Percentiles rank a stretch among this genome's conserved stretches.
These are phyloP conservation scores for Ploceus nigricollis DNA, from an alignment of 2,113 vertebrate species.

Conservation along the genomic window DNA sequence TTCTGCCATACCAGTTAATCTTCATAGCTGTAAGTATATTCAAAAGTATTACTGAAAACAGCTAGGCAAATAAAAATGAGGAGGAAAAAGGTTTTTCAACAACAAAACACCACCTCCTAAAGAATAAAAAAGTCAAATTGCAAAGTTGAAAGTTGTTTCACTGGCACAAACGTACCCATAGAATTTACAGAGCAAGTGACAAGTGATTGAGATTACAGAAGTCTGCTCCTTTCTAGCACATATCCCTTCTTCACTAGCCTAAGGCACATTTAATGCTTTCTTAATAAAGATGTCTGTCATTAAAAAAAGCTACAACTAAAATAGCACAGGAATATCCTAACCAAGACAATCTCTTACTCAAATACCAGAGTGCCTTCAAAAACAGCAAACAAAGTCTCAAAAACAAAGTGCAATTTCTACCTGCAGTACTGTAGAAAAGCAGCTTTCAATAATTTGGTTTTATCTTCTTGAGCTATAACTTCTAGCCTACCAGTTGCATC, in stretches of 20 bases:
- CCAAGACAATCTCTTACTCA: neutral
- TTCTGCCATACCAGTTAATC: neutral
- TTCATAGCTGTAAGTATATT: neutral
- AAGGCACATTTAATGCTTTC: neutral
- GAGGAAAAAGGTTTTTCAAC: neutral
- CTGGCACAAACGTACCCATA: neutral
- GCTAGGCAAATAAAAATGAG: neutral
- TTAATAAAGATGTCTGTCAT: neutral
- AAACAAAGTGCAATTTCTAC: constrained; percentile 62
- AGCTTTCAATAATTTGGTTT: constrained; percentile 87
- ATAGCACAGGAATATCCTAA: neutral
- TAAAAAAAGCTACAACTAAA: neutral
- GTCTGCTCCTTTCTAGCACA: neutral
- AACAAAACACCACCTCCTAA: neutral
- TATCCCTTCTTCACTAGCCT: neutral
- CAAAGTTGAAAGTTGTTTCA: neutral
- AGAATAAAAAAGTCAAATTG: neutral
- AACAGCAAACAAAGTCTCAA: neutral
- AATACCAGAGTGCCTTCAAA: neutral
- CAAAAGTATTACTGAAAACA: neutral
- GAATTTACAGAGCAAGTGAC: neutral
- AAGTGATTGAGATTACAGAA: neutral
- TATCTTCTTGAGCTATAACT: constrained; percentile 83
- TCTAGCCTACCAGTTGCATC: constrained; percentile 76
- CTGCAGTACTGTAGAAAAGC: constrained; percentile 96